Percentiles rank a stretch among this genome's conserved stretches.
These are phyloP conservation scores for Mylabris phalerata DNA, from an alignment of 1,140 invertebrate genomes.

Conservation along the genomic window DNA sequence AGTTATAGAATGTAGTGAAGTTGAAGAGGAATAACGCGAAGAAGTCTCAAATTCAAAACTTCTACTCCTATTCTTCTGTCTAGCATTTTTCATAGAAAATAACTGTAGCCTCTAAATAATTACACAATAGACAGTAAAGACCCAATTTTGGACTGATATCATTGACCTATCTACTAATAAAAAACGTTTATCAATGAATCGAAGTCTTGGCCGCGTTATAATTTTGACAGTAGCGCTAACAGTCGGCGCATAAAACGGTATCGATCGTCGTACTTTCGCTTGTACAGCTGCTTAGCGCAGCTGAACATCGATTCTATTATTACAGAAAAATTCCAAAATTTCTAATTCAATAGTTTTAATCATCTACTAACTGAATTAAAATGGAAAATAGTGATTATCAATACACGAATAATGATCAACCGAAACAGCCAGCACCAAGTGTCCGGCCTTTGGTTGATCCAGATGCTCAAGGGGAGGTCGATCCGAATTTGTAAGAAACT, in stretches of 20 bases:
- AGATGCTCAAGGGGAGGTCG: slow-evolving; percentile 66
- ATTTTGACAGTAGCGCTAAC: neutral
- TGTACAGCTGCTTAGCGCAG: slow-evolving; percentile 9
- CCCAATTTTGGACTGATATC: no score
- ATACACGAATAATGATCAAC: slow-evolving; percentile 25
- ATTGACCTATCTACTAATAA: no score
- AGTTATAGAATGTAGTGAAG: no score
- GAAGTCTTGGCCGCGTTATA: no score
- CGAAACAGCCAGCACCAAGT: slow-evolving; percentile 32
- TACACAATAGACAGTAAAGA: no score
- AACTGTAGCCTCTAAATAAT: no score
- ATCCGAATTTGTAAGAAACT: slow-evolving; percentile 53
- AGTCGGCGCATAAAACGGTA: slow-evolving; percentile 2
- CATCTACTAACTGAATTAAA: neutral
- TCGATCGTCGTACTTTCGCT: slow-evolving; percentile 2
- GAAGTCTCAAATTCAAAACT: no score
- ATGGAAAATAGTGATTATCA: slow-evolving; percentile 29
- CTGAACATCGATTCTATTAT: slow-evolving; percentile 8
- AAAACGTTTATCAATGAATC: no score
- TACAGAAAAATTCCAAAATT: slow-evolving; percentile 5
- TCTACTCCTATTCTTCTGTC: no score
- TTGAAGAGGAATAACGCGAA: no score
- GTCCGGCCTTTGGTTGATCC: slow-evolving; percentile 64
- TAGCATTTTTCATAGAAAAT: no score
- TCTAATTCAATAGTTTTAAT: neutral